phyloP scores from a whole-genome alignment of 2,888 invertebrate genomes.

The Coleophora deauratella region DNA sequence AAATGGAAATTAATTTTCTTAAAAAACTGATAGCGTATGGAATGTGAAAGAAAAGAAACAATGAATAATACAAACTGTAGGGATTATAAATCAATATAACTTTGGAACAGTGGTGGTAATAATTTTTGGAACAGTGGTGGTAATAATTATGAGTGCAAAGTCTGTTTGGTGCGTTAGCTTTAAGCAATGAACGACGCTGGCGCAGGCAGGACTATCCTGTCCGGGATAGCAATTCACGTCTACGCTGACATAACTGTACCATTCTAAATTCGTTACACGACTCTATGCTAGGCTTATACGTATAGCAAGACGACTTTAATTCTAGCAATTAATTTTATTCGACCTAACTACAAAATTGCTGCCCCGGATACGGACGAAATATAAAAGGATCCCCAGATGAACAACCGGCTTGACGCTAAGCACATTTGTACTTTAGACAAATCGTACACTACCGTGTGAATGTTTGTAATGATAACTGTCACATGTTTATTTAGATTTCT shows the following conservation, averaged over 20 bases:
- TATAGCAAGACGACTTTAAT: conserved; percentile 50
- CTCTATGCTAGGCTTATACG: conserved; percentile 42
- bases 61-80: conserved; percentile 19
- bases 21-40: conserved; percentile 48
- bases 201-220: conserved; percentile 10
- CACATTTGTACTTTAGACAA: too few species aligned
- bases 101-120: too few species aligned
- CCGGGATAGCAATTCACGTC: conserved; percentile 42
- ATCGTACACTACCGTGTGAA: too few species aligned
- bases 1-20: conserved; percentile 55
- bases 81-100: conserved; percentile 37
- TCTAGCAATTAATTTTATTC: conserved; percentile 49
- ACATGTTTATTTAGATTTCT: too few species aligned
- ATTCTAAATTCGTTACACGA: conserved; percentile 46
- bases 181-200: too few species aligned
- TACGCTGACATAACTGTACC: too few species aligned
- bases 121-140: too few species aligned
- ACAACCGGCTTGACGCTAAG: too few species aligned
- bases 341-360: conserved; percentile 59
- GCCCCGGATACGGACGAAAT: conserved; percentile 65
- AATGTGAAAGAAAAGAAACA: conserved; percentile 52
- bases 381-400: too few species aligned
- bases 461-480: too few species aligned
- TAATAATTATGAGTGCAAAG: too few species aligned
- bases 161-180: too few species aligned